phyloP scores from a whole-genome alignment of 2,113 vertebrate genomes.

The Psilopsiagon aymara region DNA sequence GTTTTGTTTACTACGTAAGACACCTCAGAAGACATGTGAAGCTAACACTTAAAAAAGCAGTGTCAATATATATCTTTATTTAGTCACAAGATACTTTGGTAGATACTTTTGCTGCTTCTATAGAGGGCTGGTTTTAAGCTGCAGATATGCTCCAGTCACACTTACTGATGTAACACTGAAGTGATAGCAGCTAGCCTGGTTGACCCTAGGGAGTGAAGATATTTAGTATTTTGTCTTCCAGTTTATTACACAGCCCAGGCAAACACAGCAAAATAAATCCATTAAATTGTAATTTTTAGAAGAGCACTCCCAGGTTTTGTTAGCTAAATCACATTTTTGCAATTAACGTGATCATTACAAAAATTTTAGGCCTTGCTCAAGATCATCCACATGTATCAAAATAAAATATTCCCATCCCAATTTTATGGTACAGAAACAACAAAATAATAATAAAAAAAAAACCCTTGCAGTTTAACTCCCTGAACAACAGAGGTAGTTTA shows the following conservation, averaged over 20 bases:
- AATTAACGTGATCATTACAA: not conserved
- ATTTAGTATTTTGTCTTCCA: not conserved
- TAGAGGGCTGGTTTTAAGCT: not conserved
- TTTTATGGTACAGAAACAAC: not conserved
- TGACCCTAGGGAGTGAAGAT: not conserved
- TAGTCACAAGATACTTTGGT: not conserved
- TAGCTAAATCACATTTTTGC: not conserved
- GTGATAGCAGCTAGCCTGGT: not conserved
- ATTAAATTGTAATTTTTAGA: constrained; percentile 31
- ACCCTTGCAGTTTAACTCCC: not conserved
- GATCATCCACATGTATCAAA: not conserved
- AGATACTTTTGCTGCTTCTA: not conserved
- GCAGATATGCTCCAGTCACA: not conserved
- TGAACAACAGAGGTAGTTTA: not conserved
- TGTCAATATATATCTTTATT: not conserved
- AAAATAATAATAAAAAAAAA: not conserved
- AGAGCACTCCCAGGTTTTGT: not conserved
- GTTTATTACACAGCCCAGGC: not conserved
- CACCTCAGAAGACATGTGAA: not conserved
- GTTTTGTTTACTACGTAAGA: not conserved
- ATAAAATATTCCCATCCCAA: not conserved
- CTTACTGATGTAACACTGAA: not conserved
- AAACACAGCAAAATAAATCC: constrained; percentile 14
- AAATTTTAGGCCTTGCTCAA: not conserved
- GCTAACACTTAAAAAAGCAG: not conserved